Percentiles rank a stretch among this genome's conserved stretches.
These are phyloP conservation scores for Rhyacophila evoluta DNA, from an alignment of 2,888 invertebrate species.

Conservation along the genomic window DNA sequence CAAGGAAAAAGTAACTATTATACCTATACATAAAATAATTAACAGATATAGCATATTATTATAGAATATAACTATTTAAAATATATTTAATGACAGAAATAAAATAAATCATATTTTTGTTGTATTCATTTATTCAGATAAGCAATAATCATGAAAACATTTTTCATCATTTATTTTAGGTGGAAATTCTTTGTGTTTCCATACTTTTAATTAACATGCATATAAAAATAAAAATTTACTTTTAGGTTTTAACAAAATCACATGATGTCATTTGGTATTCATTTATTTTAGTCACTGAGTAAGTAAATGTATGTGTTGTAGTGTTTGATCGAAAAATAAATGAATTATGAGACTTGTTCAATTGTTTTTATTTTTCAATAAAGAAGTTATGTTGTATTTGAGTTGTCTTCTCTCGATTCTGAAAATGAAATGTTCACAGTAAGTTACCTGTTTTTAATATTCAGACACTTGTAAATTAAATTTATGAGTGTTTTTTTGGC, in stretches of 20 bases:
- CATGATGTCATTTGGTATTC: background rate
- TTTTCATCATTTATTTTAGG: background rate
- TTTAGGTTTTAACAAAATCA: background rate
- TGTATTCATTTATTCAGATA: conserved; percentile 1
- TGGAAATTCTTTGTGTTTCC: background rate
- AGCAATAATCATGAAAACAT: background rate
- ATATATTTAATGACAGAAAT: background rate
- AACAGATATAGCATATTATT: background rate
- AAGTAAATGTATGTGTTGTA: conserved; percentile 19
- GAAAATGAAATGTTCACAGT: background rate
- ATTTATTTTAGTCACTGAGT: background rate
- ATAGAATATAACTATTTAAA: background rate
- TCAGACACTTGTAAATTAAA: too few species aligned
- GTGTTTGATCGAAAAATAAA: conserved; percentile 13
- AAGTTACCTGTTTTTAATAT: too few species aligned
- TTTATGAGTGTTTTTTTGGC: too few species aligned
- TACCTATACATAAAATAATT: background rate
- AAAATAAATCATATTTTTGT: background rate
- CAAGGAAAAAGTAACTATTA: background rate
- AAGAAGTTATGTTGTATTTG: background rate
- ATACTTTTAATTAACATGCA: background rate
- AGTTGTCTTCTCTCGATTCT: background rate
- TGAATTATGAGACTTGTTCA: conserved; percentile 1
- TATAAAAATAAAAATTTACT: background rate
- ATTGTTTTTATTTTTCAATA: background rate